Evolutionary conservation across 2,888 invertebrate species (phyloP).

Genomic region (Nemurella pictetii): DNA sequence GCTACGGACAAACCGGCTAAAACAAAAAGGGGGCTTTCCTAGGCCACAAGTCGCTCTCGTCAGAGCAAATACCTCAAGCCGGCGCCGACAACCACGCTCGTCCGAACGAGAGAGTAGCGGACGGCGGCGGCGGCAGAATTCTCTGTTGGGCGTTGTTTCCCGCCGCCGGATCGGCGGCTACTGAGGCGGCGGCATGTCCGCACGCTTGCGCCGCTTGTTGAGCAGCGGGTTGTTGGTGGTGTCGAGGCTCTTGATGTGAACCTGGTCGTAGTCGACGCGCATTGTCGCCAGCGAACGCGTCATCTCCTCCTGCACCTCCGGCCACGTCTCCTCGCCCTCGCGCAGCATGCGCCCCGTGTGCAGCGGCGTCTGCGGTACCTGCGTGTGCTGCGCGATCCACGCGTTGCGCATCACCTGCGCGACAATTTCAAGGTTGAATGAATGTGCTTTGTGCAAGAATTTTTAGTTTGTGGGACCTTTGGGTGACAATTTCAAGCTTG

Average conservation of each 20-base stretch:
- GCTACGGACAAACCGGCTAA: too few relatives aligned
- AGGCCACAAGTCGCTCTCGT: too few relatives aligned
- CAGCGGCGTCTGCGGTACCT: conserved; percentile 93
- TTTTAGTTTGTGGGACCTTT: too few relatives aligned
- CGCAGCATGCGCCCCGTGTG: conserved; percentile 86
- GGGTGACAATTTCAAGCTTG: too few relatives aligned
- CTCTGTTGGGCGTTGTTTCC: neutral
- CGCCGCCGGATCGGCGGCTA: neutral
- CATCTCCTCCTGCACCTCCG: conserved; percentile 99
- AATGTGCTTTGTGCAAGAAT: too few relatives aligned
- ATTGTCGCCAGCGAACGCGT: conserved; percentile 95
- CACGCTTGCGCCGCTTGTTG: conserved; percentile 66
- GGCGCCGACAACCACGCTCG: too few relatives aligned
- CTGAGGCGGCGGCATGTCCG: conserved; percentile 27
- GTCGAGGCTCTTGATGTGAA: conserved; percentile 90
- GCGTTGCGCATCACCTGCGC: conserved; percentile 86
- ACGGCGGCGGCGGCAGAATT: too few relatives aligned
- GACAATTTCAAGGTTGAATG: too few relatives aligned
- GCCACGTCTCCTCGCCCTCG: conserved; percentile 93
- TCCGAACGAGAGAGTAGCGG: too few relatives aligned
- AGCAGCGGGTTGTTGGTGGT: conserved; percentile 91
- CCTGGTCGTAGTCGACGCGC: conserved; percentile 95
- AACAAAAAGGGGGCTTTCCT: too few relatives aligned
- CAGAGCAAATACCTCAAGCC: too few relatives aligned
- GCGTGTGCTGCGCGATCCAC: conserved; percentile 83